Base-by-base conservation (phyloP, 2,888 invertebrate species). In the Troides oblongomaculatus region DNA sequence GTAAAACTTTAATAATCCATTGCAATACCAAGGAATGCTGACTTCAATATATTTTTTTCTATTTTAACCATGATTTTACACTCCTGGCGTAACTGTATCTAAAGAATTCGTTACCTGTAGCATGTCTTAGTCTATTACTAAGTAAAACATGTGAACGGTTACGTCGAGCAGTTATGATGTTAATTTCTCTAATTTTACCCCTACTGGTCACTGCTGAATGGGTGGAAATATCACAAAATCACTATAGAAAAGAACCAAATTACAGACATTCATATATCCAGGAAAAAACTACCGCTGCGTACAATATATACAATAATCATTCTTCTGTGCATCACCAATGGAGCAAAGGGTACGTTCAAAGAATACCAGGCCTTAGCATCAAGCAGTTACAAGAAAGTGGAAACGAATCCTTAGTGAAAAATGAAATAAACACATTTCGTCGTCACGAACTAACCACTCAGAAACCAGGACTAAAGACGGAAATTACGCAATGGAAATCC, bases 211-310 rank as follows among this genome's bases (percentile, higher is more conserved):
- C 75, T 25, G 74, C 83, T 56, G 92, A 92, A 66, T 92, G 92
- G 92, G 90, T 92, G 46, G 87, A 92, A 74, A 92, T 92, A 72
- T 82, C 91, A 0, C 92, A 92, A 72, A 85, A 86, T 59, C 81
- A 86, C 72, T 87, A 88, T 74, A 80, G 79, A 56, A 86, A 85
- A 72, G 74, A 75, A 12, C 82, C 86, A 3, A 25, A 76, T 25
- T 71, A 77, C 14, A 74, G 66, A 62, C 39, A 66, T 8, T 58
- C 50, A 10, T 5, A 62, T 17, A 30, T 64, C 43, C 10, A 58
- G 39, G 77, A 78, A 60, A 70, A 73, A n/a, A 72, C 72, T 0
- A 74, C 77, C 3, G 78, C 39, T 10, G 10, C 7, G 39, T 39
- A 39, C 39, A 70, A 66, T 10, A 89, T 10, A 10, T 39, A 10